A percentile compares a stretch with the other conserved stretches of the same genome.
These are phyloP conservation scores for Sturmia bella DNA, from an alignment of 2,888 invertebrate genomes.

Conservation along the genomic window DNA sequence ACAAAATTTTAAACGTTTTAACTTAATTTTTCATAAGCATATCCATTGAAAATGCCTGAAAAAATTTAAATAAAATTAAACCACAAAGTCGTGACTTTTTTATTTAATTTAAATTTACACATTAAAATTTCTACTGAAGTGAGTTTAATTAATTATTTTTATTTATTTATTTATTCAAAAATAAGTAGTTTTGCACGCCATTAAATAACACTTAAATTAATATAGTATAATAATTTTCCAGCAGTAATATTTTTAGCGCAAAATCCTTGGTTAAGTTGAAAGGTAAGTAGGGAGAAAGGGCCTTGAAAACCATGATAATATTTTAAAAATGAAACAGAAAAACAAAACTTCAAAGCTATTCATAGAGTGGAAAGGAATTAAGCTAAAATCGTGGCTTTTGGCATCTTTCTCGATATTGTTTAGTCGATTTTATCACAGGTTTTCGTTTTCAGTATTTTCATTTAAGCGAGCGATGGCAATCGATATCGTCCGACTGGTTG, in stretches of 20 bases:
- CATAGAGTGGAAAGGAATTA: too few species aligned
- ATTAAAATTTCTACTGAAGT: slow-evolving; percentile 39
- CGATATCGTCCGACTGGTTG: too few species aligned
- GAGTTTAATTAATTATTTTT: slow-evolving; percentile 43
- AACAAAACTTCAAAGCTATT: too few species aligned
- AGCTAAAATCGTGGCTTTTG: too few species aligned
- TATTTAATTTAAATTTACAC: slow-evolving; percentile 40
- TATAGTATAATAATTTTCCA: not conserved
- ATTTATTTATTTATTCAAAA: slow-evolving; percentile 16
- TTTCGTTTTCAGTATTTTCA: too few species aligned
- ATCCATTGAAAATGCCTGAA: slow-evolving; percentile 21
- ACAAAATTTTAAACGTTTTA: slow-evolving; percentile 31
- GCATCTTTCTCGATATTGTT: too few species aligned
- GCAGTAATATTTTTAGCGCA: not conserved
- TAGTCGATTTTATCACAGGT: too few species aligned
- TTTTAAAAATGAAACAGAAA: too few species aligned
- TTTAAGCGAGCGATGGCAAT: too few species aligned
- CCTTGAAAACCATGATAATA: too few species aligned
- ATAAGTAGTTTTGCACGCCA: slow-evolving; percentile 41
- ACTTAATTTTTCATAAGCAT: slow-evolving; percentile 33
- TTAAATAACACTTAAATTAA: slow-evolving; percentile 39
- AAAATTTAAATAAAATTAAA: slow-evolving; percentile 20
- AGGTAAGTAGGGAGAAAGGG: too few species aligned
- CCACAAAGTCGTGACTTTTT: slow-evolving; percentile 18
- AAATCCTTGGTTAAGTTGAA: too few species aligned